Percentiles rank a stretch among this genome's conserved stretches.
phyloP scores from a whole-genome alignment of 2,888 invertebrate genomes.

The Horisme vitalbata region DNA sequence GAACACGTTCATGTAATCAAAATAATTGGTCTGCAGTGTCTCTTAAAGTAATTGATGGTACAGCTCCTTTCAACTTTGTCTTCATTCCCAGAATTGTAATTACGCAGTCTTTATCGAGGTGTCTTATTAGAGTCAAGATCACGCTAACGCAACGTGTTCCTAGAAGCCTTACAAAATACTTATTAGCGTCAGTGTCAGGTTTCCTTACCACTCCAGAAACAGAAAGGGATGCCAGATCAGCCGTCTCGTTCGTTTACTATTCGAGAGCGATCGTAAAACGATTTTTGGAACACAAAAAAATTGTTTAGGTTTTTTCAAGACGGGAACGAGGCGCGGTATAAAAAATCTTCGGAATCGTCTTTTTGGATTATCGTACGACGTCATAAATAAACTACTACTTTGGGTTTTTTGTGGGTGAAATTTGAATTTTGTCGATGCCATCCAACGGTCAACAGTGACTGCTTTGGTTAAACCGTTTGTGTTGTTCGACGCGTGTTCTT shows the following conservation, averaged over 20 bases:
- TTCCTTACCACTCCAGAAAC: constrained; percentile 49
- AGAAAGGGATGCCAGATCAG: constrained; percentile 42
- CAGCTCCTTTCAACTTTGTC: constrained; percentile 40
- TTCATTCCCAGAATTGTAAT: constrained; percentile 46
- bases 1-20: constrained; percentile 16
- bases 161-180: constrained; percentile 65
- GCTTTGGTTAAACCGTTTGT: constrained; percentile 40
- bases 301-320: constrained; percentile 77
- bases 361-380: constrained; percentile 69
- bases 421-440: constrained; percentile 61
- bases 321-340: constrained; percentile 44
- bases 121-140: constrained; percentile 54
- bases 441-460: constrained; percentile 58
- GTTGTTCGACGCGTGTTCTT: constrained; percentile 34
- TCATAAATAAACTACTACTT: constrained; percentile 73
- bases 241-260: constrained; percentile 68
- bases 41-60: constrained; percentile 29
- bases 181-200: constrained; percentile 65
- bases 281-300: constrained; percentile 71
- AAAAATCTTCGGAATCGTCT: constrained; percentile 56
- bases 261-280: constrained; percentile 76
- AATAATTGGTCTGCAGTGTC: constrained; percentile 29
- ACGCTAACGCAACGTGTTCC: constrained; percentile 57
- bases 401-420: constrained; percentile 56
- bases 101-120: constrained; percentile 45